Conservation (phyloP, 2,113 vertebrate genomes). For the Eulemur macaco region DNA sequence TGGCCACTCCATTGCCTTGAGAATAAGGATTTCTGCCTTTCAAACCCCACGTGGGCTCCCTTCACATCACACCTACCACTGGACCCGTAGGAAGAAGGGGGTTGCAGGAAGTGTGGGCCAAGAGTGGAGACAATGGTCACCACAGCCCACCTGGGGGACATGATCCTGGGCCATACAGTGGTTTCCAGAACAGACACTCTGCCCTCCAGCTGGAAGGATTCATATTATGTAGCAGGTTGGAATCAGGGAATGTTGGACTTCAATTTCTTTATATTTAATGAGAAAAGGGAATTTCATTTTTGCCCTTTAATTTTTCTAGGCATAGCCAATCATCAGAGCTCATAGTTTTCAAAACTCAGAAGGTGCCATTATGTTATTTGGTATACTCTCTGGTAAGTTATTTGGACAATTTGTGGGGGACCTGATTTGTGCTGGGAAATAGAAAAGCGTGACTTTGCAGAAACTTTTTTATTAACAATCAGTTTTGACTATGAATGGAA, state of each 20-base stretch:
- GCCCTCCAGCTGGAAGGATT: not conserved
- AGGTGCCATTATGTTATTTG: not conserved
- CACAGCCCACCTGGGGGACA: not conserved
- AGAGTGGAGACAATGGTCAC: not conserved
- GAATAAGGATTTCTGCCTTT: not conserved
- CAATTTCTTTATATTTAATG: not conserved
- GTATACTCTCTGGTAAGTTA: not conserved
- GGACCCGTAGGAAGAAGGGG: too few species aligned
- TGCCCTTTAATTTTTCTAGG: not conserved
- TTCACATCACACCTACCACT: not conserved
- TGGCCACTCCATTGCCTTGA: rapidly evolving
- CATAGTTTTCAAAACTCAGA: not conserved
- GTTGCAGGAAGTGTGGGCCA: not conserved
- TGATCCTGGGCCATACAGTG: not conserved
- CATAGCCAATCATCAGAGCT: not conserved
- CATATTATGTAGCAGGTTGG: not conserved
- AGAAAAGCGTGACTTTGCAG: not conserved
- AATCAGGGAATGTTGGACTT: not conserved
- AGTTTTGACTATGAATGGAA: not conserved
- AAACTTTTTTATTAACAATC: not conserved
- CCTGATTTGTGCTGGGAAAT: not conserved
- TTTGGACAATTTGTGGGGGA: not conserved
- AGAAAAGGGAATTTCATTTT: constrained; percentile 17
- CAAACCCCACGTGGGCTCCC: not conserved
- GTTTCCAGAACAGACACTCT: not conserved